Evolutionary conservation across 1,140 invertebrate species (phyloP), one percentile per base, ranked within the genome.

Genomic region (Lineus longissimus): DNA sequence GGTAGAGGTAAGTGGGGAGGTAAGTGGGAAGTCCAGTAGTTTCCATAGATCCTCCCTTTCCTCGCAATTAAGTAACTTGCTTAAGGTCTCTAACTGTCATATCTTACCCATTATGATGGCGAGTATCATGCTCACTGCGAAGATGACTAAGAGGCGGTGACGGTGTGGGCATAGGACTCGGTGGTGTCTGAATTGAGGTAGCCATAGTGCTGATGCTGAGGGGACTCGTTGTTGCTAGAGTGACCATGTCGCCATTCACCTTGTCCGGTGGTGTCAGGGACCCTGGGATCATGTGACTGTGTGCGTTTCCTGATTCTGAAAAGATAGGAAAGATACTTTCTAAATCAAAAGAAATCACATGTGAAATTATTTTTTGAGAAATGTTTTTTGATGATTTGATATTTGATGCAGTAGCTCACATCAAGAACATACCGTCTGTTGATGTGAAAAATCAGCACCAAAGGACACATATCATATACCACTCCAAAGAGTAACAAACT

Each of bases 181-280:
- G 89, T 59, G 90, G 89, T 51, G 90, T 90, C 76, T 91, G 90
- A 75, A 90, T 87, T 71, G 87, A 85, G 69, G 86, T 85, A 57
- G 88, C 88, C 63, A 81, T 70, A 27, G 72, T 69, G 40, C 71
- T 68, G 25, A 82, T 70, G 55, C 64, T 68, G 2, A 74, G 60
- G 19, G 73, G 74, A 68, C 71, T 77, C 45, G 74, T 69, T 31
- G 75, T 72, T 59, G 80, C 57, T 67, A 82, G 67, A 40, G 72
- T 67, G 51, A 81, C 76, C 56, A 80, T 57, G 40, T 83, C 82
- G 41, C 82, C 80, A 73, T 82, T 84, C 64, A 83, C 72, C 72
- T 85, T 85, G 70, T 85, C 83, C 23, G 84, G 84, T 25, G 84
- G 84, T 17, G 77, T 79, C 22, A 79, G 65, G 11, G 76, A 76